A percentile compares a stretch with the other conserved stretches of the same genome.
phyloP scores from a whole-genome alignment of 2,113 vertebrate species.

The Hucho hucho region DNA sequence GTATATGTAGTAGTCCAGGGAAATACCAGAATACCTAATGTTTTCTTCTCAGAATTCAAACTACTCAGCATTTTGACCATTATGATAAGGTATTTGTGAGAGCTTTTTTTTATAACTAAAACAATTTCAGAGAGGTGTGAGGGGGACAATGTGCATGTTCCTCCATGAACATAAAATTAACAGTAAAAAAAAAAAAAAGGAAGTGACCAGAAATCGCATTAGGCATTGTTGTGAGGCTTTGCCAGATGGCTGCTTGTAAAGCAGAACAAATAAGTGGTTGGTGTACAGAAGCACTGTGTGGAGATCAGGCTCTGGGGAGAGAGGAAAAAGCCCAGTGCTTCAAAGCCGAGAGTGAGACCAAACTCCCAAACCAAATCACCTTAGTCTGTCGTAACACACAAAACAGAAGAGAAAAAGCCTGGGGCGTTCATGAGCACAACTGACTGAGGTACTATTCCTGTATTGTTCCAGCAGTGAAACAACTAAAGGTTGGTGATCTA shows the following conservation, averaged over 20 bases:
- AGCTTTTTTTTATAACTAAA: background rate
- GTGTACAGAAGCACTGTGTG: constrained; percentile 33
- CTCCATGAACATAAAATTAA: constrained; percentile 31
- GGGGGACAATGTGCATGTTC: background rate
- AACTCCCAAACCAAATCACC: constrained; percentile 42
- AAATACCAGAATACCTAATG: too few species aligned
- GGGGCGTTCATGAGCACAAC: constrained; percentile 21
- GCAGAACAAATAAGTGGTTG: constrained; percentile 38
- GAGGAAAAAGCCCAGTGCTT: constrained; percentile 18
- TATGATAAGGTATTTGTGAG: too few species aligned
- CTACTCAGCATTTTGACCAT: too few species aligned
- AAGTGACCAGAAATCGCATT: constrained; percentile 52
- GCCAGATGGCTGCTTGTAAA: constrained; percentile 56
- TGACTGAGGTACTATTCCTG: constrained; percentile 12
- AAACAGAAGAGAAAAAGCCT: constrained; percentile 33
- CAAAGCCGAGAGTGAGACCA: constrained; percentile 40
- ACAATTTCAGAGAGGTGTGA: background rate
- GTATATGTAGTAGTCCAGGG: too few species aligned
- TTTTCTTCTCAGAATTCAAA: too few species aligned
- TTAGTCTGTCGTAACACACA: constrained; percentile 21
- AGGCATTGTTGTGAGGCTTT: constrained; percentile 54
- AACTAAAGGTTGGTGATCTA: constrained; percentile 31
- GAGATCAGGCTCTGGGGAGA: constrained; percentile 42
- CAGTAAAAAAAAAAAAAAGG: background rate
- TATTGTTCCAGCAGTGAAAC: constrained; percentile 19